Percentiles rank a stretch among this genome's conserved stretches.
These are phyloP conservation scores for Epinephelus awoara DNA, from an alignment of 2,797 vertebrate genomes.

Conservation along the genomic window DNA sequence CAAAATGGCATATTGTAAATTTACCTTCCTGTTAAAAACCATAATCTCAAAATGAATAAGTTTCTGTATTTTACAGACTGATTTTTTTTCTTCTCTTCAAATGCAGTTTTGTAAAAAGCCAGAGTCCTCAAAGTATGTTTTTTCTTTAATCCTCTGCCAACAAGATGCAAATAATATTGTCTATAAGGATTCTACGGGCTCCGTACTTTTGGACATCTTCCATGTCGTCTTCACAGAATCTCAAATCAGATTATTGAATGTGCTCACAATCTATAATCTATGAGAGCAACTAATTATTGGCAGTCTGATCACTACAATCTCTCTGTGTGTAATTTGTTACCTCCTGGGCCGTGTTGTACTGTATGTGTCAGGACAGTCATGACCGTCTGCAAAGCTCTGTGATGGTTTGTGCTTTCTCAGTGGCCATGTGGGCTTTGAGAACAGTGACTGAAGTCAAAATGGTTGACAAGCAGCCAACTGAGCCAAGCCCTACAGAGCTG, in stretches of 20 bases:
- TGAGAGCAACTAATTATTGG: not conserved
- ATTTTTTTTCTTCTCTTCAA: no score
- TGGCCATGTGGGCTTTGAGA: slow-evolving; percentile 44
- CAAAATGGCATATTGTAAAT: no score
- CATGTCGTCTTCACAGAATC: not conserved
- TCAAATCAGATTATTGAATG: not conserved
- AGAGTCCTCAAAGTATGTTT: no score
- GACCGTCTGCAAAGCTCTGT: not conserved
- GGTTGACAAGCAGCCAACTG: slow-evolving; percentile 60
- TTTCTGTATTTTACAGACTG: no score
- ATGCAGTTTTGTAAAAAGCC: no score
- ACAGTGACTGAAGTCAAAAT: slow-evolving; percentile 57
- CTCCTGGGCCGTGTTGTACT: not conserved
- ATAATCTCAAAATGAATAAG: no score
- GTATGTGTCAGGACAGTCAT: not conserved
- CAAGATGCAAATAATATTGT: not conserved
- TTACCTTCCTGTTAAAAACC: no score
- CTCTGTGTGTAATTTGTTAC: not conserved
- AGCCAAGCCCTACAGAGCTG: slow-evolving; percentile 77
- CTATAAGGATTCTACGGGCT: not conserved
- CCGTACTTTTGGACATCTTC: not conserved
- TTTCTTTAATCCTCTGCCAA: not conserved
- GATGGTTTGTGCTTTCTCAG: slow-evolving; percentile 24
- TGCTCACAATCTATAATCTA: not conserved
- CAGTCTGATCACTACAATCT: not conserved